A percentile compares a stretch with the other conserved stretches of the same genome.
Evolutionary conservation across 2,888 invertebrate genomes (phyloP).

Genomic region (Dascillus cervinus): DNA sequence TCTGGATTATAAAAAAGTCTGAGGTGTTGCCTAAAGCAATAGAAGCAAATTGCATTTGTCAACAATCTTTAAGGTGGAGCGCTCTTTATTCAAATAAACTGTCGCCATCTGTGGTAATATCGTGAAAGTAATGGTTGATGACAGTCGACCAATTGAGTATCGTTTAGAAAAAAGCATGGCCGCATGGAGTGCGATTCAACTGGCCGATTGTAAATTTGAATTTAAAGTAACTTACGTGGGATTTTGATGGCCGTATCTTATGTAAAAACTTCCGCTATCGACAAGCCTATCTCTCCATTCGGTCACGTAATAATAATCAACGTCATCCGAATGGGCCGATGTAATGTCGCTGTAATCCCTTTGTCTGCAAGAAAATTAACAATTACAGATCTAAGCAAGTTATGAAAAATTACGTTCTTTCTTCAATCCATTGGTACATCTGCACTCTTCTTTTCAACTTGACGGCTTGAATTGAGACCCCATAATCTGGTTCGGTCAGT

Average conservation of each 20-base stretch:
- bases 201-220: too few species aligned
- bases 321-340: slow-evolving; percentile 50
- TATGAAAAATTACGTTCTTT: slow-evolving; percentile 51
- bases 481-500: slow-evolving; percentile 78
- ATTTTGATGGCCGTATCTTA: slow-evolving; percentile 72
- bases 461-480: slow-evolving; percentile 74
- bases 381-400: slow-evolving; percentile 6
- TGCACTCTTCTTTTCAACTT: slow-evolving; percentile 80
- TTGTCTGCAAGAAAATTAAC: slow-evolving; percentile 21
- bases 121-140: too few species aligned
- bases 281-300: slow-evolving; percentile 82
- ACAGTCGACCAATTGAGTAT: too few species aligned
- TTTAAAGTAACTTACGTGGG: slow-evolving; percentile 65
- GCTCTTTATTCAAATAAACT: too few species aligned
- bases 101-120: too few species aligned
- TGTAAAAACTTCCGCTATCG: slow-evolving; percentile 71
- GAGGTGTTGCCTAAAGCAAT: too few species aligned
- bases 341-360: slow-evolving; percentile 41
- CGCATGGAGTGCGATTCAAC: too few species aligned
- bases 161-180: too few species aligned
- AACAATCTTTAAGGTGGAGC: too few species aligned
- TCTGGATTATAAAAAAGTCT: too few species aligned
- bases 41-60: too few species aligned
- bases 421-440: slow-evolving; percentile 93
- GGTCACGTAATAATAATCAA: slow-evolving; percentile 69